These are phyloP conservation scores for Rhinopomastus cyanomelas DNA, from an alignment of 2,113 vertebrate species.

Conservation along the genomic window DNA sequence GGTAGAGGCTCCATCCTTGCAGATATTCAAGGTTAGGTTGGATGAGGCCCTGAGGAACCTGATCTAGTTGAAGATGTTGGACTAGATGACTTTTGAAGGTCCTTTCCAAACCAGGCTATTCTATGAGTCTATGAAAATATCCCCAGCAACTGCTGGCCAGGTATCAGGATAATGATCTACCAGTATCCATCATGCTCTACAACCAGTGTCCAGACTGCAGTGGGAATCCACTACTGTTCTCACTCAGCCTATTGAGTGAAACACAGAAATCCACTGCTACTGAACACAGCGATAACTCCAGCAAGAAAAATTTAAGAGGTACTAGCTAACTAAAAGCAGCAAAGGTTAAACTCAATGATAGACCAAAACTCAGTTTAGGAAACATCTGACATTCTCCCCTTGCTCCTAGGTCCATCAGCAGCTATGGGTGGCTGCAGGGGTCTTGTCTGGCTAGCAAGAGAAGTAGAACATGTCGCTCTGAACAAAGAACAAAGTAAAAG, in stretches of 20 bases:
- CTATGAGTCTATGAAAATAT: no score
- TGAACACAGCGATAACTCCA: background rate
- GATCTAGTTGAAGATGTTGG: no score
- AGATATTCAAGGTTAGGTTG: no score
- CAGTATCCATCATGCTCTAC: background rate
- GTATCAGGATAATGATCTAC: background rate
- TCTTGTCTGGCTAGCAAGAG: background rate
- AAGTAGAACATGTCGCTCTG: background rate
- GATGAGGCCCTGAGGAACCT: no score
- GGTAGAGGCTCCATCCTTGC: no score
- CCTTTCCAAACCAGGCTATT: no score
- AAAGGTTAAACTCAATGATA: background rate
- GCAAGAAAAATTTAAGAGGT: background rate
- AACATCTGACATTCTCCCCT: background rate
- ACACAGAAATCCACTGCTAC: background rate
- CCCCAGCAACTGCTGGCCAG: background rate
- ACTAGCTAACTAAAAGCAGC: background rate
- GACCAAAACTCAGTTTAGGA: background rate
- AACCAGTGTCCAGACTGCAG: fast-evolving
- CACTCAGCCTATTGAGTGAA: background rate
- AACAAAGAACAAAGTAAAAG: background rate
- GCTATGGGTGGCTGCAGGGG: background rate
- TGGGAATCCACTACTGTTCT: background rate
- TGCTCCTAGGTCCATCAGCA: background rate
- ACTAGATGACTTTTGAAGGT: no score